Percentiles rank a stretch among this genome's conserved stretches.
Conservation (phyloP, 2,113 vertebrate species). For the Chaenocephalus aceratus region DNA sequence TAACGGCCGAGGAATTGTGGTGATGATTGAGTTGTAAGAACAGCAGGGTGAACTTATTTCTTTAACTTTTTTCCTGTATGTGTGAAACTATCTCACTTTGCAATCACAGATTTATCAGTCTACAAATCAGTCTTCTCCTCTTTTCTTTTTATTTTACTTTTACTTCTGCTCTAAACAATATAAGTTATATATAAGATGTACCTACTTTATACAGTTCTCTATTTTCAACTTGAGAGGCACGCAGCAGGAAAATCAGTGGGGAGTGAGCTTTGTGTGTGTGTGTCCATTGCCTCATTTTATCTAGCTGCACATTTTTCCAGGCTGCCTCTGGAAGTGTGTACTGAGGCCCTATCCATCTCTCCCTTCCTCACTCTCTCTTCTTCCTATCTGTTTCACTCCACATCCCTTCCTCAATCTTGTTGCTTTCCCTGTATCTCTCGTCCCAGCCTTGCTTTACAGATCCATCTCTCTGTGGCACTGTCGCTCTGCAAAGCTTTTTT, state of each 20-base stretch:
- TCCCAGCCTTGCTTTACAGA: constrained; percentile 49
- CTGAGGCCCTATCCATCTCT: constrained; percentile 39
- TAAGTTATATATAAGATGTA: neutral
- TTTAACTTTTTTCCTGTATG: constrained; percentile 21
- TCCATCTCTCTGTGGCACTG: constrained; percentile 40
- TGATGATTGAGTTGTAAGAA: constrained; percentile 21
- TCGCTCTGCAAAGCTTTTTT: constrained; percentile 17
- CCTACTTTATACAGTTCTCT: constrained; percentile 26
- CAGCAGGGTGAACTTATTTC: constrained; percentile 37
- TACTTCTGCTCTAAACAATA: constrained; percentile 17
- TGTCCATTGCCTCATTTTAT: constrained; percentile 28
- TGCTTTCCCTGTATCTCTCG: constrained; percentile 36
- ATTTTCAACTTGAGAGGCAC: constrained; percentile 37
- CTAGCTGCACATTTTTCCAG: constrained; percentile 31
- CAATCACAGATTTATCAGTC: constrained; percentile 27
- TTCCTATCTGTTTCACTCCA: constrained; percentile 25
- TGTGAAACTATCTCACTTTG: constrained; percentile 24
- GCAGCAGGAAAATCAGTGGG: constrained; percentile 23
- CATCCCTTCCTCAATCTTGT: constrained; percentile 41
- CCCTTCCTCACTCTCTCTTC: constrained; percentile 18
- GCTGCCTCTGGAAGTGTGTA: constrained; percentile 32
- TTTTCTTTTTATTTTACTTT: constrained; percentile 11
- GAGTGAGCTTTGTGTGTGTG: constrained; percentile 1
- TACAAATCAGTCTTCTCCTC: neutral
- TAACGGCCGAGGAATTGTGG: constrained; percentile 32